Percentiles rank a stretch among this genome's conserved stretches.
Evolutionary conservation across 2,113 vertebrate genomes (phyloP).

Genomic region (Neodontobutis hainanensis): DNA sequence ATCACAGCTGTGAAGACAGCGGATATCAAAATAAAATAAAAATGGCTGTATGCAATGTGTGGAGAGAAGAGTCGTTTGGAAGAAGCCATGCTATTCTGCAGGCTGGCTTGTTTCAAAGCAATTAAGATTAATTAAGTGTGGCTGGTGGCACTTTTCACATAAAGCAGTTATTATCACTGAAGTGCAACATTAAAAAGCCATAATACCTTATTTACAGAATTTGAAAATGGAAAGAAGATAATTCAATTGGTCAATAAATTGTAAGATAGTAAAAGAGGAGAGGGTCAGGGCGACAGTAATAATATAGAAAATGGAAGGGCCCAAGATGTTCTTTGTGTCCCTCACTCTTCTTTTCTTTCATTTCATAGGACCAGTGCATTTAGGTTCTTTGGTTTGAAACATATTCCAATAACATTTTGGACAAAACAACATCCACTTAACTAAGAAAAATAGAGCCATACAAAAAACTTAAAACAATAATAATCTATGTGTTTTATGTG

Average conservation of each 20-base stretch:
- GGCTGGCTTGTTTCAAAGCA: slow-evolving; percentile 67
- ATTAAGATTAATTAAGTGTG: slow-evolving; percentile 81
- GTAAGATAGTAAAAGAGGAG: slow-evolving; percentile 36
- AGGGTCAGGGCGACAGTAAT: neutral
- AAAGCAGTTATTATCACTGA: slow-evolving; percentile 65
- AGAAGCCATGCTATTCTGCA: slow-evolving; percentile 64
- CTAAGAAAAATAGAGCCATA: too few species aligned
- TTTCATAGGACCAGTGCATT: too few species aligned
- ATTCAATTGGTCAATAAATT: slow-evolving; percentile 40
- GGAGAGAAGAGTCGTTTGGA: slow-evolving; percentile 61
- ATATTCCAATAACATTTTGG: too few species aligned
- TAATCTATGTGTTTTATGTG: too few species aligned
- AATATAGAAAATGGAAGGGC: too few species aligned
- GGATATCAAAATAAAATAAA: slow-evolving; percentile 41
- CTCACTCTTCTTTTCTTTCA: too few species aligned
- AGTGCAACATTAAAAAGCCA: slow-evolving; percentile 55
- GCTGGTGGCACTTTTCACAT: slow-evolving; percentile 68
- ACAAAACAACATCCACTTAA: too few species aligned
- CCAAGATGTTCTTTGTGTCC: too few species aligned
- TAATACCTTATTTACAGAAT: slow-evolving; percentile 64
- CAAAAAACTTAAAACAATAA: too few species aligned
- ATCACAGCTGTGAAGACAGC: slow-evolving; percentile 66
- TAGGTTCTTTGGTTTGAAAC: too few species aligned
- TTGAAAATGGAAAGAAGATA: slow-evolving; percentile 41
- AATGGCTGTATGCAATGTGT: slow-evolving; percentile 65